These are phyloP conservation scores for Halcyon senegalensis DNA, from an alignment of 2,113 vertebrate genomes.

Conservation along the genomic window DNA sequence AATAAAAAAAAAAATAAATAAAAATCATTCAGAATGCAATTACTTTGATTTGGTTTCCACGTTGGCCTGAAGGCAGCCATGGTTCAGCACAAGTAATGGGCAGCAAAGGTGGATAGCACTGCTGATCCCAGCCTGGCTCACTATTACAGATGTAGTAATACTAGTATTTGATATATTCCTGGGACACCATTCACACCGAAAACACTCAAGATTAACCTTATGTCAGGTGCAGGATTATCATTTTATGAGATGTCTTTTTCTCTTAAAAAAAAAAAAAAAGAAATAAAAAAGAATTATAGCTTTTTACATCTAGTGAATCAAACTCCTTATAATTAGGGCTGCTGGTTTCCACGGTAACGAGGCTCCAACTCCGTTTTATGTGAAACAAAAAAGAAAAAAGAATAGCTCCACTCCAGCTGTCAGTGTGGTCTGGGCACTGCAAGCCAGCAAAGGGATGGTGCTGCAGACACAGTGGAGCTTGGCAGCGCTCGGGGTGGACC, in stretches of 20 bases:
- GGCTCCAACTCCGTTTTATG: constrained; percentile 70
- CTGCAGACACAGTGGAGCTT: background rate
- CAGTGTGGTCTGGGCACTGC: constrained; percentile 4
- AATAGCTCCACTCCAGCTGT: constrained; percentile 73
- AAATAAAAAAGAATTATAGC: constrained; percentile 43
- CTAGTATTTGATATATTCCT: background rate
- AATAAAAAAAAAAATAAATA: background rate
- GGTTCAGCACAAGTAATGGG: background rate
- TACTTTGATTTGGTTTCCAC: constrained; percentile 21
- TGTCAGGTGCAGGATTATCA: background rate
- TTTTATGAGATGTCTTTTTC: background rate
- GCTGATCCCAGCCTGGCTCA: background rate
- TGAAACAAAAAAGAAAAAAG: constrained; percentile 63
- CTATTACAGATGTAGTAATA: background rate
- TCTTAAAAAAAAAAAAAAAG: no score
- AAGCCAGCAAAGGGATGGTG: background rate
- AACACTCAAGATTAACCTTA: constrained; percentile 1
- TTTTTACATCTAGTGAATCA: constrained; percentile 74
- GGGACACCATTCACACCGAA: background rate
- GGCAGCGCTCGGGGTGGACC: background rate
- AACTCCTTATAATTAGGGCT: constrained; percentile 81
- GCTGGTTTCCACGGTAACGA: constrained; percentile 80
- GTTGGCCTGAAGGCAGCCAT: background rate
- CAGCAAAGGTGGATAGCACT: constrained; percentile 1
- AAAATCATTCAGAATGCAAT: background rate